Conservation (phyloP, 2,113 vertebrate species). For the Entosphenus tridentatus region DNA sequence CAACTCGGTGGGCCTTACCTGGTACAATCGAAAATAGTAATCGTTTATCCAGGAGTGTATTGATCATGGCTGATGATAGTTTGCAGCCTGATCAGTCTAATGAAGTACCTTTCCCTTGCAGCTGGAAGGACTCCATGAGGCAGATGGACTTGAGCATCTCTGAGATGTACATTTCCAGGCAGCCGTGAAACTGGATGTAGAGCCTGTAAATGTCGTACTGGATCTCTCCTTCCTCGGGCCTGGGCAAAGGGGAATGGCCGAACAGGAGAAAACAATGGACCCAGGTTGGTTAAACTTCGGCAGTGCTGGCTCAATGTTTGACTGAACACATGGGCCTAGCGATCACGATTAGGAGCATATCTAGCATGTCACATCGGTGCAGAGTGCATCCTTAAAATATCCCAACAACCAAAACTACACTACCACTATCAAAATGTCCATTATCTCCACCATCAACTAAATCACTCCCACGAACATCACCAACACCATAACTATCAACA, state of each 20-base stretch:
- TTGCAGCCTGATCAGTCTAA: neutral
- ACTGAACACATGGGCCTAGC: neutral
- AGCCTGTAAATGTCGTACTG: constrained; percentile 90
- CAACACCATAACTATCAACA: too few relatives aligned
- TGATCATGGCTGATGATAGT: neutral
- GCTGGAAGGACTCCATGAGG: constrained; percentile 74
- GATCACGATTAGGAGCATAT: neutral
- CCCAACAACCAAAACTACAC: neutral
- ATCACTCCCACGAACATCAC: too few relatives aligned
- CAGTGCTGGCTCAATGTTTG: constrained; percentile 4
- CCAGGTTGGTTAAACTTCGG: constrained; percentile 3
- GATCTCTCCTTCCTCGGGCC: constrained; percentile 87
- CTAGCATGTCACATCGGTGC: neutral
- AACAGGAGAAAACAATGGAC: constrained; percentile 11
- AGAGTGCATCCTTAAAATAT: neutral
- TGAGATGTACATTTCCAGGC: constrained; percentile 93
- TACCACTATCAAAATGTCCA: neutral
- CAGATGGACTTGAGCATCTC: constrained; percentile 96
- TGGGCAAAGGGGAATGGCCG: constrained; percentile 20
- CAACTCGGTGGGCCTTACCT: neutral
- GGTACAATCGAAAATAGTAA: constrained; percentile 3
- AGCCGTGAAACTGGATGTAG: constrained; percentile 91
- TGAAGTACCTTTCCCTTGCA: constrained; percentile 80
- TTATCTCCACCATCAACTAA: too few relatives aligned
- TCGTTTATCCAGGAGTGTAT: neutral